Evolutionary conservation across 2,888 invertebrate species (phyloP), one percentile per base, ranked within the genome.

Genomic region (Apomyelois bistriatella): DNA sequence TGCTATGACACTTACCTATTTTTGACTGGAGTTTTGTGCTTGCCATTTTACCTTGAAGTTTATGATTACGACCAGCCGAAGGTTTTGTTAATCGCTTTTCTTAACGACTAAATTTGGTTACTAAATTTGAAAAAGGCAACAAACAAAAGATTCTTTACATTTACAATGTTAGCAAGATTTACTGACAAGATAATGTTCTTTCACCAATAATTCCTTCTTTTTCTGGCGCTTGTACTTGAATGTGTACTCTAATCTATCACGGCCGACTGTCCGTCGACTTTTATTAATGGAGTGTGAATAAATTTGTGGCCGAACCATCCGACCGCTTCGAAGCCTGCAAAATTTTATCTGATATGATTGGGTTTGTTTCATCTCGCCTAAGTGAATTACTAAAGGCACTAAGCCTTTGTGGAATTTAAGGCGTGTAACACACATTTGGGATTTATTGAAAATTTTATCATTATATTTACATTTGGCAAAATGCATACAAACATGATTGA

Each of bases 271-370:
- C 69, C 69, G 72, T 64, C 68, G 79, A 81, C 81, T 73, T 68
- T 72, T 79, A 81, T 81, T 81, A 81, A 84, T 83, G 82, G 79
- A 76, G 70, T 74, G 72, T 72, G 82, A 82, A 82, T 82, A 80
- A 72, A 81, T 80, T 78, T 78, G 75, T 74, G 74, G 70, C 68
- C 70, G 54, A 51, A 22, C 28, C 12, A 36, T 10, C 35, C 22
- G 28, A 22, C 43, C 10, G 8, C 22, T 8, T 32, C 6, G n/a
- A 22, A 22, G 43, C 37, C 52, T 43, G 28, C 52, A 28, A 52
- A 52, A 22, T 52, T 52, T 28, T 52, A 43, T 51, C 43, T 43
- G 22, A 43, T 52, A 43, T 52, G 43, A 51, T 51, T 43, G 36
- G 43, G 10, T 22, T 43, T 52, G 52, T 43, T 43, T 52, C 43